phyloP scores from a whole-genome alignment of 2,113 vertebrate genomes.

The Spea bombifrons region DNA sequence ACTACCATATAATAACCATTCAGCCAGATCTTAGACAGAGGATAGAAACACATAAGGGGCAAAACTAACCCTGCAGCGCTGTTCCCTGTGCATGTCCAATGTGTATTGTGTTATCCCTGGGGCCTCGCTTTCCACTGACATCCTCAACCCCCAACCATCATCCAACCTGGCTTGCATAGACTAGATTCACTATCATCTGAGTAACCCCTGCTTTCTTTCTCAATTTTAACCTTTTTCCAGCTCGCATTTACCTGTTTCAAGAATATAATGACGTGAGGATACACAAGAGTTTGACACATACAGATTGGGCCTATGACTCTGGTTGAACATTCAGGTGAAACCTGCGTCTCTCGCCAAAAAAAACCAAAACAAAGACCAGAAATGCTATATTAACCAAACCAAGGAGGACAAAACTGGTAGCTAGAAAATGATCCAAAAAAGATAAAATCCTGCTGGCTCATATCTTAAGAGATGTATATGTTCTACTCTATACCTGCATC shows the following conservation, averaged over 20 bases:
- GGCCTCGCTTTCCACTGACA: too few relatives aligned
- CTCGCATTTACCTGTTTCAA: not conserved
- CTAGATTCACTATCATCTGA: too few relatives aligned
- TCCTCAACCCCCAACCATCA: too few relatives aligned
- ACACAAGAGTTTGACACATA: slow-evolving; percentile 6
- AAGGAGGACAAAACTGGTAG: not conserved
- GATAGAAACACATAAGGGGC: too few relatives aligned
- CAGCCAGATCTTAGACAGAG: too few relatives aligned
- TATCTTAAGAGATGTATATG: slow-evolving; percentile 13
- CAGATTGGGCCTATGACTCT: slow-evolving; percentile 30
- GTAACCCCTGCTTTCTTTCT: too few relatives aligned
- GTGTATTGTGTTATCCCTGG: too few relatives aligned
- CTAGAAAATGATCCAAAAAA: slow-evolving; percentile 12
- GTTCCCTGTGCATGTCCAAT: too few relatives aligned
- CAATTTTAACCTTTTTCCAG: not conserved
- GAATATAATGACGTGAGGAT: not conserved
- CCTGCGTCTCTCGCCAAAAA: slow-evolving; percentile 5
- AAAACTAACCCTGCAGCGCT: too few relatives aligned
- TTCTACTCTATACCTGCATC: slow-evolving; percentile 25
- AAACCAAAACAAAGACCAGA: not conserved
- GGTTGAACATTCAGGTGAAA: slow-evolving; percentile 17
- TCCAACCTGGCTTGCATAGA: too few relatives aligned
- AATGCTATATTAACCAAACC: slow-evolving; percentile 26
- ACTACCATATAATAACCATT: too few relatives aligned
- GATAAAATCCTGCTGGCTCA: slow-evolving; percentile 11